A percentile compares a stretch with the other conserved stretches of the same genome.
Evolutionary conservation across 2,888 invertebrate genomes (phyloP).

Genomic region (Synanthedon formicaeformis): DNA sequence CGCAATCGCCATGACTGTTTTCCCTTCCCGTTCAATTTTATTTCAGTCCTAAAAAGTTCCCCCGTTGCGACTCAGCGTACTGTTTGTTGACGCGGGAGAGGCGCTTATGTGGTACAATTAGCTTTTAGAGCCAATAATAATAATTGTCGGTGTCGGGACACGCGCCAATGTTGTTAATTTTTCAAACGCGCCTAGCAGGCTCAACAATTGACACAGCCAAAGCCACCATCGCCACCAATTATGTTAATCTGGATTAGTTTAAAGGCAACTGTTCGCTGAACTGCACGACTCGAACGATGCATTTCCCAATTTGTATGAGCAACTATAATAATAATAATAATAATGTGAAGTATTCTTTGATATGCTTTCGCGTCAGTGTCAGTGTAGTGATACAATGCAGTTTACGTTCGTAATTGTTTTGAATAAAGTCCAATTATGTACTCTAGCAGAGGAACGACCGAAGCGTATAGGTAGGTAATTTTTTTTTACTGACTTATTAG

Average conservation of each 20-base stretch:
- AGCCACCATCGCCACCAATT: slow-evolving; percentile 35
- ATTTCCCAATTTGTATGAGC: slow-evolving; percentile 35
- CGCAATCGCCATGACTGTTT: neutral
- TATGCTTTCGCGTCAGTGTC: slow-evolving; percentile 31
- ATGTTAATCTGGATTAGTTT: slow-evolving; percentile 64
- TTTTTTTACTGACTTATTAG: neutral
- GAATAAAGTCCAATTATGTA: slow-evolving; percentile 60
- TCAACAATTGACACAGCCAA: slow-evolving; percentile 45
- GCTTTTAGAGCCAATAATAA: slow-evolving; percentile 53
- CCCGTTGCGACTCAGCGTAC: slow-evolving; percentile 50
- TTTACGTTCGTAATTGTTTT: slow-evolving; percentile 64
- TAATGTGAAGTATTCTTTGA: slow-evolving; percentile 39
- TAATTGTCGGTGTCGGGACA: slow-evolving; percentile 38
- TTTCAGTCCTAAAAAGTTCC: slow-evolving; percentile 60
- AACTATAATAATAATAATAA: slow-evolving; percentile 5
- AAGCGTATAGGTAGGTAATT: slow-evolving; percentile 46
- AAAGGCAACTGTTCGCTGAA: slow-evolving; percentile 42
- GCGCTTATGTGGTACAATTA: slow-evolving; percentile 55
- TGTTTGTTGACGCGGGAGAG: slow-evolving; percentile 70
- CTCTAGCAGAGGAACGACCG: slow-evolving; percentile 44
- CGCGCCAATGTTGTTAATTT: slow-evolving; percentile 47
- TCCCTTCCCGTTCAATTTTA: slow-evolving; percentile 37
- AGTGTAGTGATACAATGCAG: slow-evolving; percentile 53
- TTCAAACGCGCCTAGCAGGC: slow-evolving; percentile 43
- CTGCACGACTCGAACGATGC: slow-evolving; percentile 54